Evolutionary conservation across 2,888 invertebrate species (phyloP).

Genomic region (Prenolepis imparis): DNA sequence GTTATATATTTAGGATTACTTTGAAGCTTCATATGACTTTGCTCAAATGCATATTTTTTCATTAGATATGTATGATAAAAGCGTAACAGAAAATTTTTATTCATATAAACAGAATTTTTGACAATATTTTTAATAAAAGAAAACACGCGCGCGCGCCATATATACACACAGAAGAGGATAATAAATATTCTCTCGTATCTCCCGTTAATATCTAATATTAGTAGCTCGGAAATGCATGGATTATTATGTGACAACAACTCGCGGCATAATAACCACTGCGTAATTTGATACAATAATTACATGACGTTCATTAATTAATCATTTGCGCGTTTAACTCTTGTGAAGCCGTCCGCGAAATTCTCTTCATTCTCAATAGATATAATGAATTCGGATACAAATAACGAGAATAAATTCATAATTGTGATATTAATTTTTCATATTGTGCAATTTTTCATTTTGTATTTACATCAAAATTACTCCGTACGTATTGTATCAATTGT

Average conservation of each 20-base stretch:
- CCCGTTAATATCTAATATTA: constrained; percentile 48
- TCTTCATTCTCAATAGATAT: not conserved
- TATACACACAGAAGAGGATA: not conserved
- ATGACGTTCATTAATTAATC: constrained; percentile 47
- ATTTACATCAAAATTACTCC: not conserved
- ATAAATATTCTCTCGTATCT: constrained; percentile 22
- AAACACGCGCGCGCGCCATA: not conserved
- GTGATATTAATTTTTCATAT: not conserved
- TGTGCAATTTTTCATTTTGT: not conserved
- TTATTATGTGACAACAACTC: constrained; percentile 46
- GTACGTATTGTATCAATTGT: not conserved
- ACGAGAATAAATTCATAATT: not conserved
- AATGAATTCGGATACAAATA: constrained; percentile 12
- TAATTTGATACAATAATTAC: constrained; percentile 53
- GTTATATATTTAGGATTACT: constrained; percentile 27
- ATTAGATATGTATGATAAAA: not conserved
- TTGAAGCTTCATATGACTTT: not conserved
- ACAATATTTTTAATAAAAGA: not conserved
- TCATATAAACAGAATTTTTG: not conserved
- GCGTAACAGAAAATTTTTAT: not conserved
- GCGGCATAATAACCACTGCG: constrained; percentile 35
- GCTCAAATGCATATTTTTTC: constrained; percentile 26
- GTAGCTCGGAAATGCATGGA: constrained; percentile 32
- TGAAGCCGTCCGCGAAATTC: constrained; percentile 28
- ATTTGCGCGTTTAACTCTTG: constrained; percentile 47